A percentile compares a stretch with the other conserved stretches of the same genome.
These are phyloP conservation scores for Trididemnum nubilum DNA, from an alignment of 23 tunicate species.

Conservation along the genomic window DNA sequence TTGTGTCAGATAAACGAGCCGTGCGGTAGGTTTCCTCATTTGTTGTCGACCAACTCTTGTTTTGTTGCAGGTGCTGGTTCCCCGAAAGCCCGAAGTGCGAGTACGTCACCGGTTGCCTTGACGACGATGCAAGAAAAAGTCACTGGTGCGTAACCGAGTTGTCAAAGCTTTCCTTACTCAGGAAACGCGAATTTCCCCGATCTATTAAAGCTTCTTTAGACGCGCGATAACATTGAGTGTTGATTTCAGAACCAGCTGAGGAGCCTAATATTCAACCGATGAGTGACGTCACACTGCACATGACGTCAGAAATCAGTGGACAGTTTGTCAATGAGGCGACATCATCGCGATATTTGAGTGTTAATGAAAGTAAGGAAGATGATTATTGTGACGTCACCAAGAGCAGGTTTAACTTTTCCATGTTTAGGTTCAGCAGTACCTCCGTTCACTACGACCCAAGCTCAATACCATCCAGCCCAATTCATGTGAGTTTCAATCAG, in stretches of 20 bases:
- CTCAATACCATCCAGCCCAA: conserved; percentile 49
- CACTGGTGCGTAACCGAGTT: conserved; percentile 28
- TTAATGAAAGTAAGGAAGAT: conserved; percentile 44
- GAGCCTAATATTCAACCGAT: conserved; percentile 75
- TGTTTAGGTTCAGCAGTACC: conserved; percentile 35
- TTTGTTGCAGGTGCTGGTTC: neutral
- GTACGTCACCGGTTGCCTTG: conserved; percentile 45
- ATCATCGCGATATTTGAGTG: conserved; percentile 40
- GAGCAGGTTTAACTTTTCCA: neutral
- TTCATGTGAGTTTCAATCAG: conserved; percentile 41
- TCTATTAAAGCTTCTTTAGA: neutral
- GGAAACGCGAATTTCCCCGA: conserved; percentile 37
- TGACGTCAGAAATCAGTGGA: conserved; percentile 73
- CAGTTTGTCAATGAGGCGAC: conserved; percentile 29
- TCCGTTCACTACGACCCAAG: conserved; percentile 39
- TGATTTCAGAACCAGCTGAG: neutral
- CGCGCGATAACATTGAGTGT: neutral
- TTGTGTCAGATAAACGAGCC: too few species aligned
- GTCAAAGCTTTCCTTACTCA: neutral
- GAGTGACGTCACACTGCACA: conserved; percentile 80
- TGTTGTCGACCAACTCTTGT: too few species aligned
- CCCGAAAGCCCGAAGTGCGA: conserved; percentile 1
- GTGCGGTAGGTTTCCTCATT: too few species aligned
- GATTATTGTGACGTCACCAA: neutral
- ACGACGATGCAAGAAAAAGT: conserved; percentile 40